phyloP scores from a whole-genome alignment of 2,113 vertebrate genomes.

The Aleadryas rufinucha region DNA sequence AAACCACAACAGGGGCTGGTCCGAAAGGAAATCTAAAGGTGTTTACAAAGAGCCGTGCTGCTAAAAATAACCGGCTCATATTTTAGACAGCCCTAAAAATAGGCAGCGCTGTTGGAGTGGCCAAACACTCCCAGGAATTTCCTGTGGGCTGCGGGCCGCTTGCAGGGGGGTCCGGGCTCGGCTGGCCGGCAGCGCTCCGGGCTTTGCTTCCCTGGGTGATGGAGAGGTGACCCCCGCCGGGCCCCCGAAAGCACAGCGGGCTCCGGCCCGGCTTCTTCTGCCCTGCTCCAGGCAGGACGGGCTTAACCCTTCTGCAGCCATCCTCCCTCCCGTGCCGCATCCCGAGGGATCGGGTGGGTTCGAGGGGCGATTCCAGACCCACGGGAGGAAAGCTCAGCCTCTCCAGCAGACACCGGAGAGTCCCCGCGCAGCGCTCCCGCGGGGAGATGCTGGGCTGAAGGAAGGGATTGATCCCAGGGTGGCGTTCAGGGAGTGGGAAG shows the following conservation, averaged over 20 bases:
- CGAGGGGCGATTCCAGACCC: neutral
- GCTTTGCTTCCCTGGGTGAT: neutral
- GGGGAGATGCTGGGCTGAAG: rapidly evolving
- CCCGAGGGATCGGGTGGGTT: rapidly evolving
- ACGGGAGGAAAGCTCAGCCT: neutral
- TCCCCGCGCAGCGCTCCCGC: rapidly evolving
- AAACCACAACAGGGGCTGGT: neutral
- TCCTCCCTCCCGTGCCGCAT: neutral
- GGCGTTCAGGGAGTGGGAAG: rapidly evolving
- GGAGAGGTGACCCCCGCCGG: neutral
- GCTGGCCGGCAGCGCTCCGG: neutral
- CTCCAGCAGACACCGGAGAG: neutral
- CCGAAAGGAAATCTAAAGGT: slow-evolving; percentile 52
- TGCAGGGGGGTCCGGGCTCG: slow-evolving; percentile 5
- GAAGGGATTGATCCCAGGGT: neutral
- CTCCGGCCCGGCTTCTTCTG: neutral
- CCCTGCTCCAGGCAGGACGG: neutral
- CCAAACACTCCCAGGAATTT: slow-evolving; percentile 65
- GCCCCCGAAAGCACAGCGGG: neutral
- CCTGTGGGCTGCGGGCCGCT: slow-evolving; percentile 51
- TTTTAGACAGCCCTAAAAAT: slow-evolving; percentile 63
- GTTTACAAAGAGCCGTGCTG: slow-evolving; percentile 48
- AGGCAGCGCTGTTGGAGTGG: slow-evolving; percentile 38
- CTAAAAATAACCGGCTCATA: slow-evolving; percentile 58
- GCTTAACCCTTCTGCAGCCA: neutral